Evolutionary conservation across 2,888 invertebrate species (phyloP).

Genomic region (Sicus ferrugineus): DNA sequence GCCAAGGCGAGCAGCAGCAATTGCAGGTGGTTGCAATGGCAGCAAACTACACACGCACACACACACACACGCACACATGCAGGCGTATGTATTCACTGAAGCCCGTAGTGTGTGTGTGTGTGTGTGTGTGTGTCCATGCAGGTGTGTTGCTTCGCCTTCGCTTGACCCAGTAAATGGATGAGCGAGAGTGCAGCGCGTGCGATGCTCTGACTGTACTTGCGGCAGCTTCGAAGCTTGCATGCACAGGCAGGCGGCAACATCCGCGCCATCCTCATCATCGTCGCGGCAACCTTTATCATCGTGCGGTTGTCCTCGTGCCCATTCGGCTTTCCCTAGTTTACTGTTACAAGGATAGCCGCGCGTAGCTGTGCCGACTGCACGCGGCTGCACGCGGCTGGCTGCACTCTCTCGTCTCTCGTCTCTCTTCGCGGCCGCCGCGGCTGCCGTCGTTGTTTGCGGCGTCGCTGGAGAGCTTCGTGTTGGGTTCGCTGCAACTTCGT

Average conservation of each 20-base stretch:
- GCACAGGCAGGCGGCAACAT: neutral
- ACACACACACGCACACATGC: conserved; percentile 2
- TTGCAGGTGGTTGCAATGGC: neutral
- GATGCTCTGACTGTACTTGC: conserved; percentile 23
- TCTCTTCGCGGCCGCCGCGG: neutral
- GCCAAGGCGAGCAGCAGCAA: conserved; percentile 7
- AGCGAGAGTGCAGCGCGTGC: conserved; percentile 6
- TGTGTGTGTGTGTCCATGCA: conserved; percentile 34
- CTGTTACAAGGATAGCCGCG: conserved; percentile 26
- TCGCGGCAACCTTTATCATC: neutral
- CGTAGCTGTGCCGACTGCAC: conserved; percentile 7
- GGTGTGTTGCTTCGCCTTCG: no score
- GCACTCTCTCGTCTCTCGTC: conserved; percentile 36
- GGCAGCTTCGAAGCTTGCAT: conserved; percentile 15
- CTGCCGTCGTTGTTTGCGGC: conserved; percentile 2
- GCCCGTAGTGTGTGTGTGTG: neutral
- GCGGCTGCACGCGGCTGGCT: neutral
- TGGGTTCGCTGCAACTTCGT: conserved; percentile 13
- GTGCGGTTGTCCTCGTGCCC: neutral
- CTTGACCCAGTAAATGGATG: conserved; percentile 53
- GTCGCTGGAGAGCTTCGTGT: conserved; percentile 2
- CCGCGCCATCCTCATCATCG: conserved; percentile 34
- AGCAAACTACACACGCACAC: conserved; percentile 7
- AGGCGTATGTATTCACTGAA: neutral
- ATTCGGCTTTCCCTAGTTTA: neutral